Conservation (phyloP, 2,113 vertebrate species). For the Melanerpes formicivorus region DNA sequence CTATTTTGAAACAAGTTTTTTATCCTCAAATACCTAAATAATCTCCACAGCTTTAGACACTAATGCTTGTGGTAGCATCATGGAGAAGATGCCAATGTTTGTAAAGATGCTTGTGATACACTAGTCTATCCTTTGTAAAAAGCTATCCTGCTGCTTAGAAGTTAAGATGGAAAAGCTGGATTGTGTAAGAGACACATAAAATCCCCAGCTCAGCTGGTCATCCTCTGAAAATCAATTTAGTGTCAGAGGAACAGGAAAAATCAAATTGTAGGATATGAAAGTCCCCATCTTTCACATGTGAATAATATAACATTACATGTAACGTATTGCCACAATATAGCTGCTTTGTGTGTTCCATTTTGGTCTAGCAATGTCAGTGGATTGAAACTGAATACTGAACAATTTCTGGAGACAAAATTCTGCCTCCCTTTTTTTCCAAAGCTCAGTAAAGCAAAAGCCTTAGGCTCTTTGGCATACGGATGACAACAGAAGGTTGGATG, state of each 20-base stretch:
- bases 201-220: background rate
- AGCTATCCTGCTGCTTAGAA: background rate
- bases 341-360: background rate
- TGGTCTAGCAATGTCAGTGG: background rate
- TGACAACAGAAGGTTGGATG: constrained; percentile 44
- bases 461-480: constrained; percentile 24
- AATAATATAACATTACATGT: background rate
- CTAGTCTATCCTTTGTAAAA: background rate
- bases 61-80: background rate
- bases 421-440: background rate
- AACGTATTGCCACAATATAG: too few relatives aligned
- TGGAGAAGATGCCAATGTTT: background rate
- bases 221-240: background rate
- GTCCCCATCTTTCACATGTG: background rate
- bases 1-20: background rate
- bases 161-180: background rate
- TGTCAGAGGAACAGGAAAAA: background rate
- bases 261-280: background rate
- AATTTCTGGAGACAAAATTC: constrained; percentile 14
- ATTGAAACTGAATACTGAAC: background rate
- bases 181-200: background rate
- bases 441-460: constrained; percentile 19
- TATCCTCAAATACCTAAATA: background rate
- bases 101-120: background rate
- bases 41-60: background rate